Percentiles rank a stretch among this genome's conserved stretches.
Evolutionary conservation across 1,140 invertebrate genomes (phyloP).

Genomic region (Tetraneura akinire): DNA sequence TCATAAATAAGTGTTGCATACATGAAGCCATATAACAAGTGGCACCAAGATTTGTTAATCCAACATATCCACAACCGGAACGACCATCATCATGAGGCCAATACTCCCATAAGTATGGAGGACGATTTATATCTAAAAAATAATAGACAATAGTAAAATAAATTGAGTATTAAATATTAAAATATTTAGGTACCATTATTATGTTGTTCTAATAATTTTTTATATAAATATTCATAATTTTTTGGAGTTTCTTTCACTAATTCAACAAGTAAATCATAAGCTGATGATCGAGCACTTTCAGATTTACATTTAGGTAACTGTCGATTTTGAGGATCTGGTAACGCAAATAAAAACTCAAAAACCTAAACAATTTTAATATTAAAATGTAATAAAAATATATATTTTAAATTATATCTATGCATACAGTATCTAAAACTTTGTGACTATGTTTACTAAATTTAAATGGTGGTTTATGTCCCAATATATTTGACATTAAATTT

Average conservation of each 20-base stretch:
- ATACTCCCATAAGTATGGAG: constrained; percentile 91
- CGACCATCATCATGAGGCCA: constrained; percentile 94
- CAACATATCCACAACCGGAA: constrained; percentile 91
- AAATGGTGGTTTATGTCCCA: constrained; percentile 85
- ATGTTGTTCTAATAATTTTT: constrained; percentile 81
- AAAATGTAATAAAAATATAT: constrained; percentile 6
- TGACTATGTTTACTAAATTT: constrained; percentile 79
- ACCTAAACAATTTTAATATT: constrained; percentile 62
- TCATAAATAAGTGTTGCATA: constrained; percentile 96
- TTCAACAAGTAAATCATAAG: constrained; percentile 88
- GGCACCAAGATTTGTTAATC: constrained; percentile 89
- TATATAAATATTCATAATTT: constrained; percentile 84
- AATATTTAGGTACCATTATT: constrained; percentile 70
- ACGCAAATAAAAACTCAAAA: constrained; percentile 85
- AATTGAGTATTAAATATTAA: constrained; percentile 16
- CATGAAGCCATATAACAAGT: constrained; percentile 97
- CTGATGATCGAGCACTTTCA: constrained; percentile 79
- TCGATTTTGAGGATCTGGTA: constrained; percentile 80
- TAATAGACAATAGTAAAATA: constrained; percentile 1
- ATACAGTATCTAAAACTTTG: constrained; percentile 69
- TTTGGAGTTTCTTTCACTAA: constrained; percentile 78
- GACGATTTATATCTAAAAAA: constrained; percentile 69
- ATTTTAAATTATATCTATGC: constrained; percentile 33
- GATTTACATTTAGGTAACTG: constrained; percentile 93
- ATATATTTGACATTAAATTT: constrained; percentile 79